Evolutionary conservation across 2,797 vertebrate genomes (phyloP), one percentile per base, ranked within the genome.

Genomic region (Mareca penelope): DNA sequence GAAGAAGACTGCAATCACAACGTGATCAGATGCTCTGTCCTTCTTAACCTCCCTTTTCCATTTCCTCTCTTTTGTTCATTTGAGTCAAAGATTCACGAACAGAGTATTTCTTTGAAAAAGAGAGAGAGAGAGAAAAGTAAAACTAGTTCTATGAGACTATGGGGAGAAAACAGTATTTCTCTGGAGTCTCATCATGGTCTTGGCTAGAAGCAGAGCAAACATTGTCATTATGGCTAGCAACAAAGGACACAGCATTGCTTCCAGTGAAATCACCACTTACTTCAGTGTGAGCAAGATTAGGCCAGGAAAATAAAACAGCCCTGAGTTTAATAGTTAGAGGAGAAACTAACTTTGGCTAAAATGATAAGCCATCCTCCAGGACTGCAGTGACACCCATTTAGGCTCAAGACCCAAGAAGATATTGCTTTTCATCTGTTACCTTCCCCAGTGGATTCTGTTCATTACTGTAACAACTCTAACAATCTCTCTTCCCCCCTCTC

Each of bases 21-120:
- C 40, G 71, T n/a, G 71, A 96, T 57, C 91, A 94, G 90, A 95
- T 94, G 88, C 88, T 96, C 61, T 83, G 83, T 82, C 80, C 80
- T 90, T 69, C 85, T 81, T 40, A 82, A 85, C 69, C 55, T 95
- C 69, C 50, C 28, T 69, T 92, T 95, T 96, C 55, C 28, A 72
- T 92, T 95, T 96, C 91, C 88, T 89, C 85, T 57, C 64, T 69
- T 87, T 85, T 59, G 78, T 75, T 91, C 26, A 5, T 65, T 13
- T 2, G 10, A 90, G 78, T 80, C 91, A 96, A 81, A 75, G 68
- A 82, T 64, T 75, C 89, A 91, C 82, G 35, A 65, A 23, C n/a
- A 80, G 77, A 91, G 71, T 80, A 15, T 87, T 68, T 88, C 81
- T 44, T 44, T 44, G 42, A 44, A 44, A 44, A 44, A 44, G 42